A percentile compares a stretch with the other conserved stretches of the same genome.
Conservation (phyloP, 1,140 invertebrate genomes). For the Oedothorax gibbosus region DNA sequence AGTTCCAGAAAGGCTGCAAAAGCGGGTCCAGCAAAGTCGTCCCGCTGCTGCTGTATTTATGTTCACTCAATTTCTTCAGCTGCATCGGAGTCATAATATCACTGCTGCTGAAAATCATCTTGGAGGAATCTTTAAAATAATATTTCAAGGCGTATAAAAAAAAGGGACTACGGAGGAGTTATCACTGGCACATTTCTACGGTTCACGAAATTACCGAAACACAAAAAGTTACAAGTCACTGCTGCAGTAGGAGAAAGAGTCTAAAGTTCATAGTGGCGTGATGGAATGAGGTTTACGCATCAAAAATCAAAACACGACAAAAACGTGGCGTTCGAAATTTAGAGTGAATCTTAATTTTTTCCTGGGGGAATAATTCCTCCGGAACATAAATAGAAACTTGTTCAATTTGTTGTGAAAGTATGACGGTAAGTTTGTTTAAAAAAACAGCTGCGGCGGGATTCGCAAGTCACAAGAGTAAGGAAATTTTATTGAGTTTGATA, state of each 20-base stretch:
- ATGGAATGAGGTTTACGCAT: constrained; percentile 13
- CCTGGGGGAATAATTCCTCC: no score
- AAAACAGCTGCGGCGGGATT: no score
- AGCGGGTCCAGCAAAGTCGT: constrained; percentile 86
- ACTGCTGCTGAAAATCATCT: constrained; percentile 59
- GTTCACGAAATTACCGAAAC: background rate
- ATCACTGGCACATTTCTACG: background rate
- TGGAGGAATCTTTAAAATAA: background rate
- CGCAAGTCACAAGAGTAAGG: no score
- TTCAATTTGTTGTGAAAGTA: no score
- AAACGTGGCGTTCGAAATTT: constrained; percentile 1
- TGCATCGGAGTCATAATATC: constrained; percentile 73
- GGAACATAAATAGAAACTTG: no score
- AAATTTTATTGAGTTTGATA: no score
- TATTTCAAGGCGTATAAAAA: no score
- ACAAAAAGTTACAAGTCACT: constrained; percentile 20
- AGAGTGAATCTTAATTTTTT: background rate
- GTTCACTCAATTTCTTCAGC: constrained; percentile 86
- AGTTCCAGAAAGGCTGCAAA: constrained; percentile 97
- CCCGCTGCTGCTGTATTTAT: constrained; percentile 93
- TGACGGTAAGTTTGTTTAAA: no score
- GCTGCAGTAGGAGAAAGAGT: constrained; percentile 9
- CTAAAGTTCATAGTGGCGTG: constrained; percentile 44
- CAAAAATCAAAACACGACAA: constrained; percentile 17
- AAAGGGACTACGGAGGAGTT: background rate